phyloP scores from a whole-genome alignment of 2,888 invertebrate species.

The Eutolmus rufibarbis region DNA sequence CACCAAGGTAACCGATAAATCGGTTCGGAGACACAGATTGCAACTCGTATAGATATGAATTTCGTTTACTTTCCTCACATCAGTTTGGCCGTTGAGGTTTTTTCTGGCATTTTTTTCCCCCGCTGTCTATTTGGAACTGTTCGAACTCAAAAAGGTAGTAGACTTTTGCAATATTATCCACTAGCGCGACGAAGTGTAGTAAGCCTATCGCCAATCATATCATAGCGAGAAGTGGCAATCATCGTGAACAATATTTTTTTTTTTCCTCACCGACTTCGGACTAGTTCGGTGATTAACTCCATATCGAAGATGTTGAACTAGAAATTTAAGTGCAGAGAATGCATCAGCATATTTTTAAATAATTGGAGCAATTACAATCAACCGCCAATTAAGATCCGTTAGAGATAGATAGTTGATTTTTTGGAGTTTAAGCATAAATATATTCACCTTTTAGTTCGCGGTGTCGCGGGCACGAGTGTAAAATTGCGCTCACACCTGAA shows the following conservation, averaged over 20 bases:
- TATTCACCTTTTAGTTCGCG: not conserved
- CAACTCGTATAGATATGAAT: not conserved
- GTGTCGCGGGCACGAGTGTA: not conserved
- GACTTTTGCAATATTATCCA: conserved; percentile 21
- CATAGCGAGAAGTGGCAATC: conserved; percentile 4
- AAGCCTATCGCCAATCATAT: not conserved
- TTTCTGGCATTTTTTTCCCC: not conserved
- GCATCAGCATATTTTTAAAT: conserved; percentile 15
- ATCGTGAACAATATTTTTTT: not conserved
- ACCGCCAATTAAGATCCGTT: conserved; percentile 12
- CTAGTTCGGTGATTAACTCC: conserved; percentile 13
- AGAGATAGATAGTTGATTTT: not conserved
- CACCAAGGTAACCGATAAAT: conserved; percentile 4
- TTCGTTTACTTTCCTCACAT: conserved; percentile 29
- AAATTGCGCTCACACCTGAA: not conserved
- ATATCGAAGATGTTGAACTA: conserved; percentile 31
- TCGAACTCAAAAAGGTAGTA: conserved; percentile 21
- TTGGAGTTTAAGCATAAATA: not conserved
- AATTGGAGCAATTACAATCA: conserved; percentile 24
- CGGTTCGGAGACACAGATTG: not conserved
- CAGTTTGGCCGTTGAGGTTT: not conserved
- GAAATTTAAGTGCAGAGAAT: conserved; percentile 24
- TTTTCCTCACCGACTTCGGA: not conserved
- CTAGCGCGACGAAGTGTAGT: not conserved
- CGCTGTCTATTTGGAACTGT: not conserved